phyloP scores from a whole-genome alignment of 2,888 invertebrate genomes.

The Slavum lentiscoides region DNA sequence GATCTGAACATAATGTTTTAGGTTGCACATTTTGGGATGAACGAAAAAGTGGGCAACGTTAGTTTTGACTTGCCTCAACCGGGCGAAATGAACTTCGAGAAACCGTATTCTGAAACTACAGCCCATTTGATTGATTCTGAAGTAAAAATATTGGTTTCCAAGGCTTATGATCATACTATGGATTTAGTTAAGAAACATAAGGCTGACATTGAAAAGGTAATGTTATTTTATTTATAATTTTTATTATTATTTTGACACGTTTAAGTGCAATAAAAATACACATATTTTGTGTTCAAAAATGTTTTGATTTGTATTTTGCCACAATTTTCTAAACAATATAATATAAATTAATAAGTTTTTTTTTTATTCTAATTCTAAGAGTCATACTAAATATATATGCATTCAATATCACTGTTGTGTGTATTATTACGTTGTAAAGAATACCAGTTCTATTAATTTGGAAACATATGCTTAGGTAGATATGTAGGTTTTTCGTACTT shows the following conservation, averaged over 20 bases:
- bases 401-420: no score
- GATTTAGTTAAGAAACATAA: constrained; percentile 78
- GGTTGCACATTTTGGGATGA: constrained; percentile 98
- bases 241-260: background rate
- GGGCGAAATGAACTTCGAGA: constrained; percentile 90
- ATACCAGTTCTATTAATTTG: no score
- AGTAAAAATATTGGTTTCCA: constrained; percentile 76
- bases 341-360: no score
- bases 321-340: no score
- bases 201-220: constrained; percentile 79
- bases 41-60: constrained; percentile 92
- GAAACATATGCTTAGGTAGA: no score
- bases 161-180: constrained; percentile 80
- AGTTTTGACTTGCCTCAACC: constrained; percentile 93
- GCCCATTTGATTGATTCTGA: constrained; percentile 94
- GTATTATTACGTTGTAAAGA: no score
- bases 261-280: no score
- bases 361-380: no score
- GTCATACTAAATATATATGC: no score
- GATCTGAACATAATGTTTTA: constrained; percentile 57
- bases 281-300: no score
- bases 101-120: constrained; percentile 97
- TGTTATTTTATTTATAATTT: background rate
- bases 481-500: no score
- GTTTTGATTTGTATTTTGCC: no score